Conservation (phyloP, 2,888 invertebrate species). For the Lasioglossum morio region DNA sequence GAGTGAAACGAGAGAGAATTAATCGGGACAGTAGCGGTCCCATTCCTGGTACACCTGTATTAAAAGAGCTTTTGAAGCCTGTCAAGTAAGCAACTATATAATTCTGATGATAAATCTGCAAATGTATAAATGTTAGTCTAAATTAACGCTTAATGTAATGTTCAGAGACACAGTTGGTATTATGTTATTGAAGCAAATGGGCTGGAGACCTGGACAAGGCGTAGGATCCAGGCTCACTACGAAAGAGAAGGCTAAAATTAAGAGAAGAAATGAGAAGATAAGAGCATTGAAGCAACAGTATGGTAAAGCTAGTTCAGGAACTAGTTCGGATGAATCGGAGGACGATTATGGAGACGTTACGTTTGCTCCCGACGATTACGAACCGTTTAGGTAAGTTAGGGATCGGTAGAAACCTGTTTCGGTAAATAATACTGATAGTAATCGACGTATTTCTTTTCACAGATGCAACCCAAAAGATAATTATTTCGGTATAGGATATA, state of each 20-base stretch:
- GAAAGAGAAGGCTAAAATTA: slow-evolving; percentile 81
- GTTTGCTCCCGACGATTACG: slow-evolving; percentile 93
- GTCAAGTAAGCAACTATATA: slow-evolving; percentile 83
- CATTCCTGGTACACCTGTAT: slow-evolving; percentile 86
- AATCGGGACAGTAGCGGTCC: slow-evolving; percentile 77
- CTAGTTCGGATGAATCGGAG: slow-evolving; percentile 84
- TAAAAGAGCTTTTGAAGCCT: slow-evolving; percentile 86
- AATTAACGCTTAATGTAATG: slow-evolving; percentile 26
- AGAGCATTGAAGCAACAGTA: slow-evolving; percentile 77
- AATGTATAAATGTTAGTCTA: neutral
- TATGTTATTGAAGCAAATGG: slow-evolving; percentile 94
- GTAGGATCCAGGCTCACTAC: slow-evolving; percentile 88
- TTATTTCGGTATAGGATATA: slow-evolving; percentile 92
- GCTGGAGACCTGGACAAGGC: slow-evolving; percentile 96
- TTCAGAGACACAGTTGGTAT: slow-evolving; percentile 92
- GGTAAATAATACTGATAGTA: neutral
- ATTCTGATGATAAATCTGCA: neutral
- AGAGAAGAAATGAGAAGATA: slow-evolving; percentile 74
- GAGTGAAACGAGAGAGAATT: slow-evolving; percentile 82
- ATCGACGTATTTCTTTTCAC: slow-evolving; percentile 17
- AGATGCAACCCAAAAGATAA: slow-evolving; percentile 91
- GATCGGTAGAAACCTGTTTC: neutral
- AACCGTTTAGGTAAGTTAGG: slow-evolving; percentile 86
- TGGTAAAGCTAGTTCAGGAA: slow-evolving; percentile 27
- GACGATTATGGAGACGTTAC: slow-evolving; percentile 87